These are phyloP conservation scores for Lemur catta DNA, from an alignment of 2,797 vertebrate species.

Conservation along the genomic window DNA sequence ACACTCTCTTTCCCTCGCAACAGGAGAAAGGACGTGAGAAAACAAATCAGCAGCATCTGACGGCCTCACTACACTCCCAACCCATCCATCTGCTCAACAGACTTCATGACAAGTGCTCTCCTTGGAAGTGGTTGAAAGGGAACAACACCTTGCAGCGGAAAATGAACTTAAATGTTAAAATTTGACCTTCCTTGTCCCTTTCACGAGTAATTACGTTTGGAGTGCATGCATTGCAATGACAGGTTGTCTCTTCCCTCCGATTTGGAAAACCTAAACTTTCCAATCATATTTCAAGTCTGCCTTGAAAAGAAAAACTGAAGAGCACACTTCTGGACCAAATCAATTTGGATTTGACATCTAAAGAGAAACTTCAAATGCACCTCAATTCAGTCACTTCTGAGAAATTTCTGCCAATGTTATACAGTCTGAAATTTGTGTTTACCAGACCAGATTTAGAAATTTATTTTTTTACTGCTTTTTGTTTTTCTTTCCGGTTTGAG, in stretches of 20 bases:
- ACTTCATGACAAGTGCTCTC: not conserved
- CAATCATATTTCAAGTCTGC: not conserved
- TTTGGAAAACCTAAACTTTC: not conserved
- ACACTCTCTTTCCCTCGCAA: not conserved
- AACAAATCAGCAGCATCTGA: not conserved
- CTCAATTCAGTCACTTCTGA: not conserved
- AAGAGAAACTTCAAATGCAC: slow-evolving; percentile 43
- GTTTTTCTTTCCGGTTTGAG: not conserved
- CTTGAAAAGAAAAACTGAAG: not conserved
- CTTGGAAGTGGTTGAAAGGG: slow-evolving; percentile 7
- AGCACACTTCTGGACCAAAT: not conserved
- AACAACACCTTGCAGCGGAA: not conserved
- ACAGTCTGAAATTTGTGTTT: slow-evolving; percentile 21
- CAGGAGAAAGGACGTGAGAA: not conserved
- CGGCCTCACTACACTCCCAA: not conserved
- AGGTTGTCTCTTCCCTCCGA: not conserved
- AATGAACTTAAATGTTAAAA: not conserved
- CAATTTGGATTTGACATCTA: not conserved
- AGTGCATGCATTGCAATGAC: not conserved
- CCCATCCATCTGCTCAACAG: slow-evolving; percentile 14
- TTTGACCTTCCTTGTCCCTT: slow-evolving; percentile 43
- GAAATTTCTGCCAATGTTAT: not conserved
- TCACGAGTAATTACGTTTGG: slow-evolving; percentile 35
- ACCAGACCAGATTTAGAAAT: not conserved
- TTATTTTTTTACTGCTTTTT: not conserved